Conservation (phyloP, 2,888 invertebrate genomes). For the Eristalis pertinax region DNA sequence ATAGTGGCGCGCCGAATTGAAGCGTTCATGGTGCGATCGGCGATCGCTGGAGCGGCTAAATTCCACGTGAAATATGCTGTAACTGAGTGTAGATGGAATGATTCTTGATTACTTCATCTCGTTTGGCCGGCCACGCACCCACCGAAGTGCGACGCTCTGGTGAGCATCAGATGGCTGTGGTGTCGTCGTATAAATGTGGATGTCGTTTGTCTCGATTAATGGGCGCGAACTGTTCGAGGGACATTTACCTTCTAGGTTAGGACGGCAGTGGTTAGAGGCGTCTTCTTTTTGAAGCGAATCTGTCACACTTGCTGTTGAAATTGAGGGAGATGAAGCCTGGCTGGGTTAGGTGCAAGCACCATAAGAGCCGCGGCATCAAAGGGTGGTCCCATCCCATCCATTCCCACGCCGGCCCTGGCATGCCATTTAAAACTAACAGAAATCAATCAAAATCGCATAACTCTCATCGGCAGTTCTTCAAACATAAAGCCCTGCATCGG, state of each 20-base stretch:
- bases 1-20: conserved; percentile 2
- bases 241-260: background rate
- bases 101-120: conserved; percentile 7
- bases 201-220: background rate
- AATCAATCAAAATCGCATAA: too few relatives aligned
- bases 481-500: too few relatives aligned
- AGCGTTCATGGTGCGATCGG: conserved; percentile 9
- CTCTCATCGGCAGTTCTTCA: too few relatives aligned
- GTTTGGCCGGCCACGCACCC: background rate
- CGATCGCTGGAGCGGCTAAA: conserved; percentile 11
- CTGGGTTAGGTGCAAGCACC: too few relatives aligned
- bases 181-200: background rate
- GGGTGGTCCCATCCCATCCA: too few relatives aligned
- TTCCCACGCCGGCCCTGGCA: too few relatives aligned
- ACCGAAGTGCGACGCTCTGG: background rate
- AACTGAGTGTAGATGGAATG: background rate
- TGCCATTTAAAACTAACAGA: too few relatives aligned
- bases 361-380: too few relatives aligned
- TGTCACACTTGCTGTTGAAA: too few relatives aligned
- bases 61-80: conserved; percentile 18
- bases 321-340: too few relatives aligned
- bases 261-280: background rate
- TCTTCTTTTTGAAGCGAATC: too few relatives aligned
- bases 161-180: background rate
- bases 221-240: background rate